phyloP scores from a whole-genome alignment of 2,888 invertebrate genomes.

The Eristalis intricaria region DNA sequence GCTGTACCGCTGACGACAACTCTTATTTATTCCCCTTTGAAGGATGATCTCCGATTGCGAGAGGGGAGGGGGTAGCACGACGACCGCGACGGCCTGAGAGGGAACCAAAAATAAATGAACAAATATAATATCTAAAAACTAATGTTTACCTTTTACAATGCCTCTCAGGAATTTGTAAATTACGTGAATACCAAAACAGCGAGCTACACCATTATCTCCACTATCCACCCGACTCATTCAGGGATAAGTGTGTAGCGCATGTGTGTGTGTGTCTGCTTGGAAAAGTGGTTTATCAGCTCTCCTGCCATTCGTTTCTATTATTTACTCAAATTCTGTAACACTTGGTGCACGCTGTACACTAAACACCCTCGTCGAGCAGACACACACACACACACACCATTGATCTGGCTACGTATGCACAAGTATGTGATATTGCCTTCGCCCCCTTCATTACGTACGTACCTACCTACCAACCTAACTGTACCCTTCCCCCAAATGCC shows the following conservation, averaged over 20 bases:
- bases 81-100: not conserved
- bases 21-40: not conserved
- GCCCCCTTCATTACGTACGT: not conserved
- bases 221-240: slow-evolving; percentile 13
- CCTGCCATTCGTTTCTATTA: slow-evolving; percentile 42
- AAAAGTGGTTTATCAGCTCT: slow-evolving; percentile 46
- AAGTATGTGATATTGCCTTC: not conserved
- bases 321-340: slow-evolving; percentile 49
- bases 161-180: slow-evolving; percentile 56
- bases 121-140: slow-evolving; percentile 54
- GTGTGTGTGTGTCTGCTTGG: not conserved
- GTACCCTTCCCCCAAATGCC: not conserved
- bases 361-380: slow-evolving; percentile 12
- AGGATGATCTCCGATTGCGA: slow-evolving; percentile 8
- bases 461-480: not conserved
- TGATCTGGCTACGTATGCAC: not conserved
- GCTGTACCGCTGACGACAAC: not conserved
- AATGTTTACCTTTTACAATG: slow-evolving; percentile 57
- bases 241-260: not conserved
- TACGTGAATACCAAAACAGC: slow-evolving; percentile 40
- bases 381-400: not conserved
- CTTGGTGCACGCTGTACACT: slow-evolving; percentile 36
- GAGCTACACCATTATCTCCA: slow-evolving; percentile 30
- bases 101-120: slow-evolving; percentile 6
- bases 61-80: not conserved